A percentile compares a stretch with the other conserved stretches of the same genome.
Conservation (phyloP, 2,113 vertebrate genomes). For the Hippopotamus amphibius region DNA sequence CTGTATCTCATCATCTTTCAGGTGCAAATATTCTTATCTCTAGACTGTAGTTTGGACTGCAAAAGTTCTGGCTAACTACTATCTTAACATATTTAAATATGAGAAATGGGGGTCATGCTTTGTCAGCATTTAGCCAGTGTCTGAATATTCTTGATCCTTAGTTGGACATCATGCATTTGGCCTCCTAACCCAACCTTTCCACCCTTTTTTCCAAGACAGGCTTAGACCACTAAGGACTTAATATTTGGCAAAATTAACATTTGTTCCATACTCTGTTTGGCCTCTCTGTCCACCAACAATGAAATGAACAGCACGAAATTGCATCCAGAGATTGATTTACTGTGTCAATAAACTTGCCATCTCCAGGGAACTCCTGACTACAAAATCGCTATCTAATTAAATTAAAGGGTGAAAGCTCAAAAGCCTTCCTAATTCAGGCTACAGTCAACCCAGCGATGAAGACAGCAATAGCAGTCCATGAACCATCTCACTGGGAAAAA, state of each 20-base stretch:
- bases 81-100: not conserved
- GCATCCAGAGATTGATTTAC: slow-evolving; percentile 57
- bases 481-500: slow-evolving; percentile 4
- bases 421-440: slow-evolving; percentile 57
- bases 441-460: slow-evolving; percentile 36
- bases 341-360: slow-evolving; percentile 66
- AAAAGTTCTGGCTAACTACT: not conserved
- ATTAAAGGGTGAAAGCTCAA: slow-evolving; percentile 67
- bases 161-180: not conserved
- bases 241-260: slow-evolving; percentile 30
- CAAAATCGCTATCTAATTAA: slow-evolving; percentile 77
- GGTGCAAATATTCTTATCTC: not conserved
- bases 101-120: not conserved
- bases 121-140: not conserved
- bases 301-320: slow-evolving; percentile 37
- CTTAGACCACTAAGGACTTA: not conserved
- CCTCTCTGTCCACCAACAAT: slow-evolving; percentile 11
- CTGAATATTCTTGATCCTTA: not conserved
- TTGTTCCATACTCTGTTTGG: not conserved
- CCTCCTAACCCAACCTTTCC: not conserved
- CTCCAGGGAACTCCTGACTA: slow-evolving; percentile 44
- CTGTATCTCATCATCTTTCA: not conserved
- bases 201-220: not conserved
- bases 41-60: not conserved
- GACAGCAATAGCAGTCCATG: slow-evolving; percentile 19